Base-by-base conservation (phyloP, 2,888 invertebrate genomes). In the Tachina lurida region DNA sequence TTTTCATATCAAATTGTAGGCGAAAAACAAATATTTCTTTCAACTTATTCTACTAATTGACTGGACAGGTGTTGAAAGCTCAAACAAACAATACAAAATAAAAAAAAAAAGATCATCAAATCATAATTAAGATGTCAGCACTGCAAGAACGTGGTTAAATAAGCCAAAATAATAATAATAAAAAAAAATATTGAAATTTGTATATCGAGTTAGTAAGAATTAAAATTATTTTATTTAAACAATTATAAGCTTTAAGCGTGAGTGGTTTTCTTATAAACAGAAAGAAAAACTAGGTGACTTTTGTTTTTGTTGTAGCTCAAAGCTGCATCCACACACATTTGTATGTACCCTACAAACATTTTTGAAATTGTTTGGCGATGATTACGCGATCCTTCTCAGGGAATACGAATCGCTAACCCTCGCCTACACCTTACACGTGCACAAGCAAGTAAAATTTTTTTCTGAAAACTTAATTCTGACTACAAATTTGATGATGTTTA, bases 61-160 rank as follows among this genome's bases (percentile, higher is more conserved):
- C 70, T 79, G 79, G 83, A 86, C 83, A 86, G 82, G 83, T 86
- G 86, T 76, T 86, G 83, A 86, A 79, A 86, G 75, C 70, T 79
- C 47, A 75, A 63, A 71, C 47, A 75, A 70, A 71, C n/a, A 79
- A 76, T 62, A 17, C 5, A 43, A 60, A 49, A 62, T n/a, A 19
- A 41, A 62, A 22, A 73, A 19, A 41, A 62, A 22, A 73, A 71
- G 10, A 60, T 45, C 43, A 83, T 71, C 39, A 78, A 78, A 78
- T 84, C 39, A 74, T 62, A 84, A 78, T 84, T 73, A 73, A 84
- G 77, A 17, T 60, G 62, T 77, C 65, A 39, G 31, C 19, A n/a
- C n/a, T 19, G 47, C 45, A 7, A 52, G 31, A 43, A 41, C 58
- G 12, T 39, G 54, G n/a, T 60, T 31, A 60, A 43, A 74, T 19